Evolutionary conservation across 92 coral and sea anemone species (phyloP), one percentile per base, ranked within the genome.

Genomic region (Isaurus tuberculatus): DNA sequence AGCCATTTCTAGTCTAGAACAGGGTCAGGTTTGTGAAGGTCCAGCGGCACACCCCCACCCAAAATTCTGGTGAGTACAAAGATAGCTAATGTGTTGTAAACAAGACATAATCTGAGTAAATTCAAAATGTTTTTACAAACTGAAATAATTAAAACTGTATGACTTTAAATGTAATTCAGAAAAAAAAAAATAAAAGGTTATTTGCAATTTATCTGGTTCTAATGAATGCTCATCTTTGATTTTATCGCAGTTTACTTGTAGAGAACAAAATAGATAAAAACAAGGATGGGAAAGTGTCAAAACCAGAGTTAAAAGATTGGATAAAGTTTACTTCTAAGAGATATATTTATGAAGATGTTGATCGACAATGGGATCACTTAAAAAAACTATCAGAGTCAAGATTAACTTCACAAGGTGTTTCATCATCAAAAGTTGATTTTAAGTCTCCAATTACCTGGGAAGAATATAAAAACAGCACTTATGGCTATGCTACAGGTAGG

Each of bases 281-380:
- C 65, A 68, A 79, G 8, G 91, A 90, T 89, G 92, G 94, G 0
- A 94, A 94, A 80, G 93, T 96, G 8, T 88, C 92, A n/a, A 88
- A 92, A 73, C 92, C 88, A 8, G 99, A 96, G 80, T 82, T 96
- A 22, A 85, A 88, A 81, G 89, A 86, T 46, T 96, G 95, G 94
- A 96, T 96, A 29, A 91, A 88, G 70, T 88, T 83, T 29, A 80
- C 99, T 19, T 88, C 97, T 13, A 96, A 96, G 69, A 86, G 98
- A 80, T 96, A 96, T 65, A 87, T 96, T 19, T 96, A 94, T 19
- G 99, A 96, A 87, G 99, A 96, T 78, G 99, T 96, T 43, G 99
- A 96, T 33, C 87, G 99, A 10, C 99, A 96, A 75, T 96, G 99
- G 99, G 84, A 89, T 10, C 97, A 93, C 46, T 70, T 93, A 68